Evolutionary conservation across 2,113 vertebrate genomes (phyloP).

Genomic region (Dolichotis patagonum): DNA sequence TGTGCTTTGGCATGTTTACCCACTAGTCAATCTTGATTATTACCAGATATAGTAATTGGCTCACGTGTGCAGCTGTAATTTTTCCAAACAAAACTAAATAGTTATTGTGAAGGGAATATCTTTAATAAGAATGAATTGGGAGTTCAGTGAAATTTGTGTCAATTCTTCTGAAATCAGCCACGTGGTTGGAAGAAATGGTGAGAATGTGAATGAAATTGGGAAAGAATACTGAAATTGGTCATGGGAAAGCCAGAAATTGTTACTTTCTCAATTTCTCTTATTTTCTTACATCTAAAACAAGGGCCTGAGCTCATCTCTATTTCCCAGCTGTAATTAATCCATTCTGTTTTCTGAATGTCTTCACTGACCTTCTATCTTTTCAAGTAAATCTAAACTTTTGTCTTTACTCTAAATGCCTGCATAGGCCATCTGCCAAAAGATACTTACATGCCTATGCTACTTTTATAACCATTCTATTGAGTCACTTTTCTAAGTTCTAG

Average conservation of each 20-base stretch:
- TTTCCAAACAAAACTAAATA: constrained; percentile 72
- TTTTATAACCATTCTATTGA: not conserved
- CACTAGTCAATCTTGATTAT: constrained; percentile 60
- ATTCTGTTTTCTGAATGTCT: constrained; percentile 52
- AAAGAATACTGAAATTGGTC: not conserved
- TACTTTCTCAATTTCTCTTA: constrained; percentile 58
- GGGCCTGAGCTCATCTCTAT: constrained; percentile 57
- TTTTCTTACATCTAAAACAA: constrained; percentile 55
- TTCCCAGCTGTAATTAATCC: constrained; percentile 71
- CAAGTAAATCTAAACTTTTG: constrained; percentile 64
- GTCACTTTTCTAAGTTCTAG: not conserved
- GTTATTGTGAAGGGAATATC: constrained; percentile 75
- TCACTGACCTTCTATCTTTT: constrained; percentile 46
- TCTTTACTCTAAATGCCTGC: constrained; percentile 54
- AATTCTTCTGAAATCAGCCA: constrained; percentile 76
- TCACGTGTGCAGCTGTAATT: constrained; percentile 56
- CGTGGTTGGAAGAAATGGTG: constrained; percentile 72
- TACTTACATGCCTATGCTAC: not conserved
- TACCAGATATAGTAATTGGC: constrained; percentile 74
- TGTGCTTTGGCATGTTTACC: constrained; percentile 67
- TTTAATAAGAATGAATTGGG: constrained; percentile 66
- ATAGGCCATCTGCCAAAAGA: constrained; percentile 35
- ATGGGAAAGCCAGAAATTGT: constrained; percentile 49
- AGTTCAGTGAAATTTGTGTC: constrained; percentile 72
- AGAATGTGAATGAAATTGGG: constrained; percentile 74